phyloP scores from a whole-genome alignment of 2,113 vertebrate genomes.

The Cyrtonyx montezumae region DNA sequence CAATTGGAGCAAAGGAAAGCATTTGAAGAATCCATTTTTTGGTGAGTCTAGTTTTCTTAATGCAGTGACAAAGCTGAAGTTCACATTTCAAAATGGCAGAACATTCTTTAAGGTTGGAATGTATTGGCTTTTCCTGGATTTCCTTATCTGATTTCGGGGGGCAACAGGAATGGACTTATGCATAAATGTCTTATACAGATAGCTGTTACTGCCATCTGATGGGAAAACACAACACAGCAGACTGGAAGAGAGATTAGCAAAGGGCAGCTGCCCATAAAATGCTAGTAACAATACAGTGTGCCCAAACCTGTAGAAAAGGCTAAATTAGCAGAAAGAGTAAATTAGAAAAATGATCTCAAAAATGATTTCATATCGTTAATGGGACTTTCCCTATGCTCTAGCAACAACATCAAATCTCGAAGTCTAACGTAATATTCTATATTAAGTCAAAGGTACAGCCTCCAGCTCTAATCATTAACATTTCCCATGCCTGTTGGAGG shows the following conservation, averaged over 20 bases:
- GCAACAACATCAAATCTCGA: background rate
- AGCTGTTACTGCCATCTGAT: background rate
- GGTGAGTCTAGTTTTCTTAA: background rate
- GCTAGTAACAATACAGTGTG: background rate
- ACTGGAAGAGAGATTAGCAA: background rate
- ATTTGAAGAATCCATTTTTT: background rate
- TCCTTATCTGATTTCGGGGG: accelerated
- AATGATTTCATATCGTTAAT: no score
- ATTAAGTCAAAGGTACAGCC: background rate
- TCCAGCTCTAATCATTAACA: accelerated
- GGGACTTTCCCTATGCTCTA: accelerated
- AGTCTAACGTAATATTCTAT: background rate
- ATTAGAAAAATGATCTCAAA: background rate
- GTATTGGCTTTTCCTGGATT: background rate
- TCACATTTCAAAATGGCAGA: background rate
- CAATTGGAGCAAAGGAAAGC: background rate
- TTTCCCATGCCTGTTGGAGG: accelerated
- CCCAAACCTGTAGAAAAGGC: background rate
- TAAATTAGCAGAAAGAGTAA: background rate
- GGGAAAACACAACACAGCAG: background rate
- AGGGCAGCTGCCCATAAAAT: background rate
- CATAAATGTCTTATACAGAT: accelerated
- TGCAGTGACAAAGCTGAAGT: background rate
- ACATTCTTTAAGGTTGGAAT: accelerated
- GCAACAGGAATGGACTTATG: background rate